Conservation (phyloP, 2,113 vertebrate genomes). For the Collichthys lucidus region DNA sequence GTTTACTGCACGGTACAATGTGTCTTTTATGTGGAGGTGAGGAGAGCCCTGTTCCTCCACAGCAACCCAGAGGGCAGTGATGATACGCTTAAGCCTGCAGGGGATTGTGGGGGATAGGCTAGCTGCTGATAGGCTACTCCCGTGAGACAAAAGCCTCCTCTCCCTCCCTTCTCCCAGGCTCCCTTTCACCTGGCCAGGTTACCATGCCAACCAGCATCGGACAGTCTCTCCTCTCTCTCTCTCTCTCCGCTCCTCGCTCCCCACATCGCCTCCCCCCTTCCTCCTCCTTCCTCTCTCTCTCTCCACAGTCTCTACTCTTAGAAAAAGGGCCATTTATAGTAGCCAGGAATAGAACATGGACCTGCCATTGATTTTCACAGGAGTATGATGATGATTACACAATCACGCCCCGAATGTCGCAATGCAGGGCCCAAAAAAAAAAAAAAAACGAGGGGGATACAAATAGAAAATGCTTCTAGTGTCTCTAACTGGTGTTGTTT, state of each 20-base stretch:
- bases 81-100: conserved; percentile 79
- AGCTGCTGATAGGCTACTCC: conserved; percentile 80
- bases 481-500: conserved; percentile 21
- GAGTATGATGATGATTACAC: conserved; percentile 74
- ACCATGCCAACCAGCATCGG: conserved; percentile 86
- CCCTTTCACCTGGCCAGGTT: conserved; percentile 87
- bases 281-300: conserved; percentile 31
- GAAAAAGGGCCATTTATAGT: conserved; percentile 80
- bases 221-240: conserved; percentile 67
- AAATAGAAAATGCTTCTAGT: conserved; percentile 31
- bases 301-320: conserved; percentile 64
- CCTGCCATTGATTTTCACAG: conserved; percentile 81
- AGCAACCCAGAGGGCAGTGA: conserved; percentile 82
- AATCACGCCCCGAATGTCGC: conserved; percentile 71
- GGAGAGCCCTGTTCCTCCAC: conserved; percentile 77
- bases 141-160: conserved; percentile 73
- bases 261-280: conserved; percentile 4
- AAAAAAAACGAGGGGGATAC: conserved; percentile 30
- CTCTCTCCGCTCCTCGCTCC: conserved; percentile 27
- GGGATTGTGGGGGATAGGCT: conserved; percentile 77
- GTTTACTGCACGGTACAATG: conserved; percentile 48
- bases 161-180: conserved; percentile 71
- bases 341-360: conserved; percentile 82
- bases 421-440: conserved; percentile 69
- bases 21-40: conserved; percentile 70